phyloP scores from a whole-genome alignment of 1,140 invertebrate genomes.

The Bombus confusus region DNA sequence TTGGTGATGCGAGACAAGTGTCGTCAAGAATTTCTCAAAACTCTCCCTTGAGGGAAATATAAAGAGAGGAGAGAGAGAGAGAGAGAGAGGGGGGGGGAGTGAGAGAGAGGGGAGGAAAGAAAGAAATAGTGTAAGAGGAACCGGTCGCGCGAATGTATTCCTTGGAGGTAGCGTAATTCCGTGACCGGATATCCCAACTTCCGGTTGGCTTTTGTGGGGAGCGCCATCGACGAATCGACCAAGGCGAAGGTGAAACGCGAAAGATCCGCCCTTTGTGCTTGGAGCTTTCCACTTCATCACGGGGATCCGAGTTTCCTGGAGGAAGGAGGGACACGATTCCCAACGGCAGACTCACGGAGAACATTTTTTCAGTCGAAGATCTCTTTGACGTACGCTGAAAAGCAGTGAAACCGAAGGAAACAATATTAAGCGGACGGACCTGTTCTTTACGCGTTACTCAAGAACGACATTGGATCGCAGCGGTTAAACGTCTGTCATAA shows the following conservation, averaged over 20 bases:
- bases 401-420: neutral
- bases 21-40: constrained; percentile 17
- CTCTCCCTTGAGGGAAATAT: neutral
- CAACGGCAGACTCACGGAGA: neutral
- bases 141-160: constrained; percentile 43
- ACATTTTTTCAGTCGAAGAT: constrained; percentile 18
- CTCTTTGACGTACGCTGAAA: constrained; percentile 39
- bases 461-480: no score
- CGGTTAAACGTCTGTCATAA: neutral
- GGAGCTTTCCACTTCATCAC: constrained; percentile 54
- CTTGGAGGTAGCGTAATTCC: constrained; percentile 51
- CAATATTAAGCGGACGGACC: constrained; percentile 39
- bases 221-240: constrained; percentile 37
- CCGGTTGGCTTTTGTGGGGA: constrained; percentile 38
- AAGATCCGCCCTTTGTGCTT: neutral
- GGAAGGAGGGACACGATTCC: neutral
- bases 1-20: neutral
- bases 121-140: neutral
- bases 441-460: neutral
- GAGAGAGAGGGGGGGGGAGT: neutral
- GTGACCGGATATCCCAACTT: constrained; percentile 46
- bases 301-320: neutral
- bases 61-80: accelerated
- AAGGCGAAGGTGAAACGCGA: constrained; percentile 11
- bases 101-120: neutral